phyloP scores from a whole-genome alignment of 2,113 vertebrate species.

The Octodon degus region DNA sequence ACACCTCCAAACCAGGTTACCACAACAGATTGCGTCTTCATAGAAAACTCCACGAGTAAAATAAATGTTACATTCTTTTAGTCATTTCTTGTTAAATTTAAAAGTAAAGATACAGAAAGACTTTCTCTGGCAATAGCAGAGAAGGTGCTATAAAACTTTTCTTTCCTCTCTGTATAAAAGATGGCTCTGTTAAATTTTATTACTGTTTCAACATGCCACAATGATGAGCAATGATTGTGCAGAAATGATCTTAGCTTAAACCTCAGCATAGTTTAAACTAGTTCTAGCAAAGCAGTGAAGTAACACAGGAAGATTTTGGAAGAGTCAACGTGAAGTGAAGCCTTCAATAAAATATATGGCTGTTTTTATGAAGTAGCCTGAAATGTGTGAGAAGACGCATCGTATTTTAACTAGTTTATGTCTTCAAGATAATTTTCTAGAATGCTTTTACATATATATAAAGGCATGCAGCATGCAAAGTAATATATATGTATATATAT shows the following conservation, averaged over 20 bases:
- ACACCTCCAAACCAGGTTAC: not conserved
- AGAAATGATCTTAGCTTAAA: constrained; percentile 53
- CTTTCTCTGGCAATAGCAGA: not conserved
- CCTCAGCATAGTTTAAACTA: not conserved
- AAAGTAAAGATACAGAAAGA: too few species aligned
- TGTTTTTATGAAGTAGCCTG: constrained; percentile 55
- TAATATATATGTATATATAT: constrained; percentile 21
- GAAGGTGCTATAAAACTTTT: not conserved
- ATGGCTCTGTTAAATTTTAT: constrained; percentile 46
- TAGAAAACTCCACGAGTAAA: not conserved
- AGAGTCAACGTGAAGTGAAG: not conserved
- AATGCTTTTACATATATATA: constrained; percentile 29
- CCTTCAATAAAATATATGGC: constrained; percentile 45
- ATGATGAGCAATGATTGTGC: constrained; percentile 48
- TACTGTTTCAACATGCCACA: constrained; percentile 54
- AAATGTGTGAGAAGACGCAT: constrained; percentile 33
- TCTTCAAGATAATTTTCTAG: constrained; percentile 64
- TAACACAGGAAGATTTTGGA: constrained; percentile 22
- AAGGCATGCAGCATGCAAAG: constrained; percentile 17
- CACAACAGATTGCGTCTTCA: not conserved
- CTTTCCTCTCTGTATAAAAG: constrained; percentile 12
- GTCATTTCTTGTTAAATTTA: not conserved
- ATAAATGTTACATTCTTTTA: not conserved
- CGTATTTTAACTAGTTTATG: constrained; percentile 70
- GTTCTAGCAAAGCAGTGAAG: constrained; percentile 38